Conservation (phyloP, 2,113 vertebrate species). For the Ageneiosus marmoratus region DNA sequence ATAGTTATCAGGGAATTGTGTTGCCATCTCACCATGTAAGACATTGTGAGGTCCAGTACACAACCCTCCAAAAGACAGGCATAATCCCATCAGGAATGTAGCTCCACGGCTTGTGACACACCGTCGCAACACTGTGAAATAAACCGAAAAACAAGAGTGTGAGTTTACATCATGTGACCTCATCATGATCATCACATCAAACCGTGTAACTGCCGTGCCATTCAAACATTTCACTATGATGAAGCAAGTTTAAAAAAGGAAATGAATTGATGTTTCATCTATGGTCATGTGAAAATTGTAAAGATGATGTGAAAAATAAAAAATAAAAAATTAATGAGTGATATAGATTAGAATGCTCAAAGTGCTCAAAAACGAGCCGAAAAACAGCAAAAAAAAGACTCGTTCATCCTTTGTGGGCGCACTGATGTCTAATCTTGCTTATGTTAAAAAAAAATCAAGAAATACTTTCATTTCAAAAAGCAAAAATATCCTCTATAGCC, state of each 20-base stretch:
- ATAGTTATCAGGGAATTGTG: constrained; percentile 3
- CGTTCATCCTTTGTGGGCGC: neutral
- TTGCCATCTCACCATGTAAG: constrained; percentile 86
- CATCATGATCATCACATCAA: neutral
- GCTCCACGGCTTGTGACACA: constrained; percentile 94
- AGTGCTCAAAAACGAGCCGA: neutral
- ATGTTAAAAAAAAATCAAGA: neutral
- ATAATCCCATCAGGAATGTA: constrained; percentile 95
- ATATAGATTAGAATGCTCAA: neutral
- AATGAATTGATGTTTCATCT: neutral
- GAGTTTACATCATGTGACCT: neutral
- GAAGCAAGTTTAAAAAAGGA: too few relatives aligned
- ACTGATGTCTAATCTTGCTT: neutral
- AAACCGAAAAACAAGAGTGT: neutral
- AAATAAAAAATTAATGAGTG: neutral
- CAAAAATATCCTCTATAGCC: neutral
- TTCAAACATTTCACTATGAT: neutral
- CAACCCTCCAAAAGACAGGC: constrained; percentile 98
- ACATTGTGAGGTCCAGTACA: constrained; percentile 98
- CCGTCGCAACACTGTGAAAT: constrained; percentile 46
- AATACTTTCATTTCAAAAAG: neutral
- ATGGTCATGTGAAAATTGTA: neutral
- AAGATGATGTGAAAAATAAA: neutral
- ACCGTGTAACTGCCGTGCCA: neutral
- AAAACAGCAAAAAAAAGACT: neutral